Conservation (phyloP, 2,888 invertebrate species). For the Pandemis cinnamomeana region DNA sequence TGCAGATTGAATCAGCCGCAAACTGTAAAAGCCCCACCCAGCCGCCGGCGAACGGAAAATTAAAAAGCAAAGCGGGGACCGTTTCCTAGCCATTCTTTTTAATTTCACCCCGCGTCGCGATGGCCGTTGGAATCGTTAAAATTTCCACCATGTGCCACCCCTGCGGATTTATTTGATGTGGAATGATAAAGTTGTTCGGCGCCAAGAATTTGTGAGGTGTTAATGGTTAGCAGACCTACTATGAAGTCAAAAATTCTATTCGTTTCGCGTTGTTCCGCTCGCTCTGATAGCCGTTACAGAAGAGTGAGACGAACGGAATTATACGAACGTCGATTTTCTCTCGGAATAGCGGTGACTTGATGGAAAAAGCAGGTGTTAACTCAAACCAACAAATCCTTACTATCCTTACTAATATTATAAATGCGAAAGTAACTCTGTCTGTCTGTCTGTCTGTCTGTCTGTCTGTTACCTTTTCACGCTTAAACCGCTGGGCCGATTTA, state of each 20-base stretch:
- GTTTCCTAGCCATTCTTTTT: conserved; percentile 79
- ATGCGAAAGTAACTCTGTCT: no score
- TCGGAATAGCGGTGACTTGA: background rate
- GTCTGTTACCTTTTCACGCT: no score
- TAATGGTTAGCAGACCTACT: conserved; percentile 38
- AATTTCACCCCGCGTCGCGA: conserved; percentile 66
- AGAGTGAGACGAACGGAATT: no score
- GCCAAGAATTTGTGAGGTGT: conserved; percentile 57
- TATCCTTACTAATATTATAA: no score
- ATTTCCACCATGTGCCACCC: conserved; percentile 65
- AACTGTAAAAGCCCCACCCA: conserved; percentile 63
- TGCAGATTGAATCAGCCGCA: conserved; percentile 64
- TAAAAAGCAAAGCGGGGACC: conserved; percentile 76
- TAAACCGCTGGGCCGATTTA: no score
- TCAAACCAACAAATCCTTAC: background rate
- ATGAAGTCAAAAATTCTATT: no score
- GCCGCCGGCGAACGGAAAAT: conserved; percentile 77
- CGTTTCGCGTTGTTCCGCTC: no score
- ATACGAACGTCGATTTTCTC: background rate
- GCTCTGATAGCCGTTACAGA: no score
- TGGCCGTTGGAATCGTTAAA: conserved; percentile 77
- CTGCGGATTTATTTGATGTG: conserved; percentile 69
- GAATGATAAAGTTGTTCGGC: conserved; percentile 60
- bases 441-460: no score
- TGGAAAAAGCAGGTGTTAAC: conserved; percentile 11